Evolutionary conservation across 2,888 invertebrate genomes (phyloP).

Genomic region (Parelbella ahira): DNA sequence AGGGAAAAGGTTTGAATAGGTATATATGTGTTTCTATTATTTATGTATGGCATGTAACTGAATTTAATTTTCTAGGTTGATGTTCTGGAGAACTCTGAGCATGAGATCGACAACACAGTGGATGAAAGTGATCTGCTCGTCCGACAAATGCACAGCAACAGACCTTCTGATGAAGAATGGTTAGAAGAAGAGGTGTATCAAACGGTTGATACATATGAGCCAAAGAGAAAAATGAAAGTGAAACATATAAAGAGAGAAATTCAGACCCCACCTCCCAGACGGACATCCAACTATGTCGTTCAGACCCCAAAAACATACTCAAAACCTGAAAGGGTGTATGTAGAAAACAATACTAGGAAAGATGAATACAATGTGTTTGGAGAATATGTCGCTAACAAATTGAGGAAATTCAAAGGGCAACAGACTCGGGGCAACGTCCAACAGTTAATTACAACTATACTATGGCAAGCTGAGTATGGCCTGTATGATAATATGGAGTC

Average conservation of each 20-base stretch:
- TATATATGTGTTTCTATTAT: too few species aligned
- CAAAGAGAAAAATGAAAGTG: constrained; percentile 51
- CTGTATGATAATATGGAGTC: constrained; percentile 63
- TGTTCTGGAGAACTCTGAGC: constrained; percentile 48
- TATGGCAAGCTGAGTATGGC: constrained; percentile 73
- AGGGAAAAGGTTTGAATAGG: too few species aligned
- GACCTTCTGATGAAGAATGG: constrained; percentile 66
- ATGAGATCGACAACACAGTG: constrained; percentile 36
- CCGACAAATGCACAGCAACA: constrained; percentile 40
- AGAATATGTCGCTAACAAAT: constrained; percentile 67
- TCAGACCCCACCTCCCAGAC: constrained; percentile 42
- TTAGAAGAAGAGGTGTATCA: constrained; percentile 61
- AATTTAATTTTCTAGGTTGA: constrained; percentile 59
- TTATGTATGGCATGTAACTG: too few species aligned
- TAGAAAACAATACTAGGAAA: constrained; percentile 40
- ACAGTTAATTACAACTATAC: constrained; percentile 65
- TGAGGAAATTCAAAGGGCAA: constrained; percentile 56
- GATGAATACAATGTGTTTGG: constrained; percentile 69
- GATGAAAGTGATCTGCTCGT: constrained; percentile 39
- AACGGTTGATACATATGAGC: constrained; percentile 51
- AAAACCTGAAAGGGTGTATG: constrained; percentile 31
- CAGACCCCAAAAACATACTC: constrained; percentile 16
- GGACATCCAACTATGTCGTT: constrained; percentile 29
- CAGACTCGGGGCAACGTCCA: constrained; percentile 64
- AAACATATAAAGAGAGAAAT: constrained; percentile 56